These are phyloP conservation scores for Lucilia sericata DNA, from an alignment of 1,140 invertebrate genomes.

Conservation along the genomic window DNA sequence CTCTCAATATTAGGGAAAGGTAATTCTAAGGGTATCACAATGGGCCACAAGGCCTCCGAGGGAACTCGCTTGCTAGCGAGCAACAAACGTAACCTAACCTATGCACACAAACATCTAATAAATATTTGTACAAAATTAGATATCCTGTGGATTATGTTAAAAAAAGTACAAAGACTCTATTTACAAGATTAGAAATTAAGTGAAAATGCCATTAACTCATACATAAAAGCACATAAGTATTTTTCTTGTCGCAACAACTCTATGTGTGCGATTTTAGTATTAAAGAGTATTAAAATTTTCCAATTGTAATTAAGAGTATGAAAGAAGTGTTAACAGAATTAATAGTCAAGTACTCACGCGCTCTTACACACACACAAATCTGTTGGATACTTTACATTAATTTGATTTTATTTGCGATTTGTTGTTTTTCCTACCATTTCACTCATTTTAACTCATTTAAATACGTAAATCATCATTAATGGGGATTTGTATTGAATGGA, in stretches of 20 bases:
- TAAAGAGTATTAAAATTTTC: background rate
- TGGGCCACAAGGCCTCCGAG: no score
- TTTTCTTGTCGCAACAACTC: background rate
- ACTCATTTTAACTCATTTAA: background rate
- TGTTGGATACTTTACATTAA: background rate
- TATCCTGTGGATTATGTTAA: background rate
- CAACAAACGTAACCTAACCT: no score
- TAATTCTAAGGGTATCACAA: no score
- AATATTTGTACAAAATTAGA: background rate
- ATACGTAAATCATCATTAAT: background rate
- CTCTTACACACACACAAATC: background rate
- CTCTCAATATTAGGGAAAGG: no score
- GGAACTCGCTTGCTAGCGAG: no score
- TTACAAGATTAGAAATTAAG: background rate
- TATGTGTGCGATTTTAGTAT: no score
- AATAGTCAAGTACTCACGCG: background rate
- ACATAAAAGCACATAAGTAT: no score
- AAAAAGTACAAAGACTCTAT: background rate
- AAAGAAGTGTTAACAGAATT: conserved; percentile 13
- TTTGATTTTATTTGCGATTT: background rate
- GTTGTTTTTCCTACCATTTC: background rate
- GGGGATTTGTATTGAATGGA: background rate
- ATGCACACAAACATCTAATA: background rate
- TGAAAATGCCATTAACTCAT: background rate
- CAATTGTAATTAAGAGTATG: background rate